Evolutionary conservation across 2,888 invertebrate species (phyloP).

Genomic region (Hipparchia sbordonii): DNA sequence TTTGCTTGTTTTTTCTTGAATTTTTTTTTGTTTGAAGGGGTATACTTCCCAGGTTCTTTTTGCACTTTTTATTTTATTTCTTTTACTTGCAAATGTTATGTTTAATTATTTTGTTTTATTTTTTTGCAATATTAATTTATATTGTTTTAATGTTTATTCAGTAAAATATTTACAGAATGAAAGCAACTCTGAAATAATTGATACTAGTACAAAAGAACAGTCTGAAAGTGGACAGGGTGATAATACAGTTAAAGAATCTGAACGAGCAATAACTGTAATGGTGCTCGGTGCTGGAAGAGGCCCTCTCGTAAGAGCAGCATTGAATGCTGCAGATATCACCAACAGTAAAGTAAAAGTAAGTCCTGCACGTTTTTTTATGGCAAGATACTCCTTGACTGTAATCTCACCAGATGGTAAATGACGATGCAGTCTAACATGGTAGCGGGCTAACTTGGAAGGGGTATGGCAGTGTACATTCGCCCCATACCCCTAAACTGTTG

Average conservation of each 20-base stretch:
- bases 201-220: constrained; percentile 34
- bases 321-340: constrained; percentile 91
- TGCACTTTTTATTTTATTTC: no score
- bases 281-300: constrained; percentile 97
- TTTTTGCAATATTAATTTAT: not conserved
- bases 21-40: no score
- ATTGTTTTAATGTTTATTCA: not conserved
- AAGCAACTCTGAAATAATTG: constrained; percentile 29
- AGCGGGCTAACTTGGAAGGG: no score
- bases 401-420: no score
- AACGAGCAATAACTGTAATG: constrained; percentile 85
- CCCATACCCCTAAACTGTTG: no score
- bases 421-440: no score
- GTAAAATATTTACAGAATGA: constrained; percentile 33
- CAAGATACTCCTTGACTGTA: no score
- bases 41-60: no score
- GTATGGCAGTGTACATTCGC: no score
- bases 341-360: constrained; percentile 86
- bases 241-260: constrained; percentile 53
- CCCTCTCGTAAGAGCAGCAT: constrained; percentile 94
- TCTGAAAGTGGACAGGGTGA: constrained; percentile 40
- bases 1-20: no score
- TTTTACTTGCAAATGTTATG: not conserved
- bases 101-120: not conserved
- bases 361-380: no score